Evolutionary conservation across 1,140 invertebrate genomes (phyloP), one percentile per base, ranked within the genome.

Genomic region (Forficula auricularia): DNA sequence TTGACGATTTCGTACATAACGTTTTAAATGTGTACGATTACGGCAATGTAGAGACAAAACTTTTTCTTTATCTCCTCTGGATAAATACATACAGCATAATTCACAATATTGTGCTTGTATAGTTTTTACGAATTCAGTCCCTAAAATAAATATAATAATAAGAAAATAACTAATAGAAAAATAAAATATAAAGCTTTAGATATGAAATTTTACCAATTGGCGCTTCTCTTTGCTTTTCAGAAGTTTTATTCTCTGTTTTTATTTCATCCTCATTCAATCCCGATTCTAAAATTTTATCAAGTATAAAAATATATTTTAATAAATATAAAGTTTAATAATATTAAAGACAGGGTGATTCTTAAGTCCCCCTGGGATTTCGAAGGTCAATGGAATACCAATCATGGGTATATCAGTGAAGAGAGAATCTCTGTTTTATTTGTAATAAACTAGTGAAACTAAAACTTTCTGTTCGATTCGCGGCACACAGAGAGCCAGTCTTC

Each of bases 71-170:
- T 72, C 72, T 45, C 64, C 54, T 20, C 73, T 70, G 31, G 71
- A 67, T 41, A 83, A 58, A 57, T 79, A 82, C 51, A 72, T 67
- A 50, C 75, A 72, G 57, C 82, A 85, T 19, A 84, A 54, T 49
- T 81, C 77, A 52, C 81, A 84, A 57, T 60, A 69, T 43, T 63
- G 58, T 42, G 73, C 78, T 57, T 82, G 76, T 15, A 83, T 65
- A 53, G 77, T 72, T 52, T 79, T 79, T 16, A 82, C 75, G 49
- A 73, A 75, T 50, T 84, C 78, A 40, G 69, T 67, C n/a, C 81
- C 81, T 56, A 30, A 35, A 45, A 37, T n/a, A 32, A 42, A n/a
- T n/a, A 32, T 14, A 38, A 19, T 27, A 27, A 27, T 27, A 6
- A 6, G 4, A 6, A 6, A 6, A 6, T 27, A 27, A 27, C 10